These are phyloP conservation scores for Conger conger DNA, from an alignment of 2,113 vertebrate genomes.

Conservation along the genomic window DNA sequence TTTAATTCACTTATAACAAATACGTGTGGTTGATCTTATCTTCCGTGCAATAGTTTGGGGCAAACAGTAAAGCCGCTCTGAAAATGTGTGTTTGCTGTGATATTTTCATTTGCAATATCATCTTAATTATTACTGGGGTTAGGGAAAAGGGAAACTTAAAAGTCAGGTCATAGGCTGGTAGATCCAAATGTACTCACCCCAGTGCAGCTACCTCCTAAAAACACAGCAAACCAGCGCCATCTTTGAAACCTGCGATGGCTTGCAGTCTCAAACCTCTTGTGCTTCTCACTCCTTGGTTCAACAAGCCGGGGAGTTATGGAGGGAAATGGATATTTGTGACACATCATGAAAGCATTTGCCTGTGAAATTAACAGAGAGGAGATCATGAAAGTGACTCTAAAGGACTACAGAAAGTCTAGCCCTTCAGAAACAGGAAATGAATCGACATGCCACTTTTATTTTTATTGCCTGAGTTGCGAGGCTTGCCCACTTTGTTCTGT, in stretches of 20 bases:
- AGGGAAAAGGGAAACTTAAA: too few species aligned
- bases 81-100: too few species aligned
- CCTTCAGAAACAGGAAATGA: background rate
- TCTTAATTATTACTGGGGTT: too few species aligned
- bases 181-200: too few species aligned
- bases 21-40: too few species aligned
- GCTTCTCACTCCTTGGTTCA: background rate
- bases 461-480: background rate
- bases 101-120: too few species aligned
- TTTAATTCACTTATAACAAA: too few species aligned
- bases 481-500: constrained; percentile 1
- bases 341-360: constrained; percentile 8
- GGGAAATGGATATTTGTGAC: background rate
- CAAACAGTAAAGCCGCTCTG: too few species aligned
- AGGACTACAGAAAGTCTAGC: constrained; percentile 5
- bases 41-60: too few species aligned
- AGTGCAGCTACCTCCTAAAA: too few species aligned
- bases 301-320: background rate
- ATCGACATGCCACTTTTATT: background rate
- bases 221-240: background rate
- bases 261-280: too few species aligned
- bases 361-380: constrained; percentile 10
- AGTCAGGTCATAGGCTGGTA: too few species aligned
- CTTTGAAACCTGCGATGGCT: background rate
- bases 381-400: background rate